phyloP scores from a whole-genome alignment of 2,888 invertebrate genomes.

The Epistrophella euchroma region DNA sequence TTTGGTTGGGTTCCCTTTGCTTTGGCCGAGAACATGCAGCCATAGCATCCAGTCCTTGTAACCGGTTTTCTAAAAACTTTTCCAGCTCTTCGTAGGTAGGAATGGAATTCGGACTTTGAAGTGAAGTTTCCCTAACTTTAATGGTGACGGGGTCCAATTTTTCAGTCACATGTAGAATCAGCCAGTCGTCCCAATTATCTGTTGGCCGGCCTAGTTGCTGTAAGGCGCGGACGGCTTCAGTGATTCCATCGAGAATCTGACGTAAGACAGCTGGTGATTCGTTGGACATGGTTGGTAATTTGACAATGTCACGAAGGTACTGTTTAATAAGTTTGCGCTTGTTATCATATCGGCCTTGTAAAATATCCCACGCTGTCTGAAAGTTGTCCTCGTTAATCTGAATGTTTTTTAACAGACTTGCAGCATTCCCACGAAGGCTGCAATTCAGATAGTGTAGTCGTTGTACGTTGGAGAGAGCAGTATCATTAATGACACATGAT shows the following conservation, averaged over 20 bases:
- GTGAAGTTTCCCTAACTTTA: constrained; percentile 61
- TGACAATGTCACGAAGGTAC: neutral
- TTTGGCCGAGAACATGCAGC: constrained; percentile 1
- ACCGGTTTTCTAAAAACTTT: no score
- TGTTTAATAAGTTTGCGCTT: constrained; percentile 51
- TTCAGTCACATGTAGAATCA: constrained; percentile 54
- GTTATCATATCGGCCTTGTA: constrained; percentile 49
- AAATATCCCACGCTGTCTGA: constrained; percentile 54
- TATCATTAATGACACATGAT: no score
- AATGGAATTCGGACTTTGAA: constrained; percentile 32
- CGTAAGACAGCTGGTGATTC: no score
- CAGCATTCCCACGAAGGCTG: constrained; percentile 48
- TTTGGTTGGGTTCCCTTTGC: neutral
- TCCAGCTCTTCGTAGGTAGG: constrained; percentile 11
- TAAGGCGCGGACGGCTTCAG: constrained; percentile 52
- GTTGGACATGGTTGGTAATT: constrained; percentile 7
- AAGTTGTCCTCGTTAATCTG: constrained; percentile 50
- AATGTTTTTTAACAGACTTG: constrained; percentile 48
- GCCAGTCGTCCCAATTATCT: constrained; percentile 60
- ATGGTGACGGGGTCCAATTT: constrained; percentile 53
- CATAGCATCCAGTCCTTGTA: constrained; percentile 4
- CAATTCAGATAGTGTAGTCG: constrained; percentile 60
- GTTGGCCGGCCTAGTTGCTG: constrained; percentile 51
- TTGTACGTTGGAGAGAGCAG: no score
- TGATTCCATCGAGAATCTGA: constrained; percentile 4